Percentiles rank a stretch among this genome's conserved stretches.
These are phyloP conservation scores for Pollicipes pollicipes DNA, from an alignment of 1,140 invertebrate genomes.

Conservation along the genomic window DNA sequence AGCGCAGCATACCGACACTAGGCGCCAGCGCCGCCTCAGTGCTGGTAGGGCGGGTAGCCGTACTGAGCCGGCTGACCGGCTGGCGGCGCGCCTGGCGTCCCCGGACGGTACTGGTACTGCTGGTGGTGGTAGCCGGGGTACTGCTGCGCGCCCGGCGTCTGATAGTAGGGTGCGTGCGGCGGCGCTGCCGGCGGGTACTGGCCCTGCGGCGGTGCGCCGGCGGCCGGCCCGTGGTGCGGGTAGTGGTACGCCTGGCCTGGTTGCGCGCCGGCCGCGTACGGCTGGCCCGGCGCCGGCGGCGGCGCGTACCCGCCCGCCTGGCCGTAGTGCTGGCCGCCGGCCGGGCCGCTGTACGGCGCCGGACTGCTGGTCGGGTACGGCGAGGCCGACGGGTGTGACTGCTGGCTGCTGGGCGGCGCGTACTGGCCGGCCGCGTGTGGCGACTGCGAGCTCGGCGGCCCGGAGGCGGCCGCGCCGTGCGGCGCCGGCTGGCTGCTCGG, in stretches of 20 bases:
- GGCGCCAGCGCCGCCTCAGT: background rate
- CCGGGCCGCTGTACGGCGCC: background rate
- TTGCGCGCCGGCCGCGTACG: too few relatives aligned
- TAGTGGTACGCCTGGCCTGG: background rate
- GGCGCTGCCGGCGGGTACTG: background rate
- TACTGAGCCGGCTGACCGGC: background rate
- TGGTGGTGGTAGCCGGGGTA: background rate
- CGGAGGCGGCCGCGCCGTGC: background rate
- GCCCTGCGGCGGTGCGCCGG: background rate
- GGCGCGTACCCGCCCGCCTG: too few relatives aligned
- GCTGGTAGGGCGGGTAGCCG: background rate
- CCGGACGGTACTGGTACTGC: background rate
- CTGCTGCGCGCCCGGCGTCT: background rate
- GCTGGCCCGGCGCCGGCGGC: too few relatives aligned
- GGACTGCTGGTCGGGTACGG: background rate
- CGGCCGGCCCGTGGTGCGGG: background rate
- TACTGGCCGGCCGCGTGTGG: background rate
- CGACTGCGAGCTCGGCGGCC: background rate
- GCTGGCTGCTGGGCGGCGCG: too few relatives aligned
- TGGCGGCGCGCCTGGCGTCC: too few relatives aligned
- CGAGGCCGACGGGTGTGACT: background rate
- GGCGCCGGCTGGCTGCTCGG: too few relatives aligned
- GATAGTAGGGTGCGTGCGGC: background rate
- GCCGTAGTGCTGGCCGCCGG: background rate
- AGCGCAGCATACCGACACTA: too few relatives aligned